Conservation (phyloP, 2,113 vertebrate genomes). For the Strix uralensis region DNA sequence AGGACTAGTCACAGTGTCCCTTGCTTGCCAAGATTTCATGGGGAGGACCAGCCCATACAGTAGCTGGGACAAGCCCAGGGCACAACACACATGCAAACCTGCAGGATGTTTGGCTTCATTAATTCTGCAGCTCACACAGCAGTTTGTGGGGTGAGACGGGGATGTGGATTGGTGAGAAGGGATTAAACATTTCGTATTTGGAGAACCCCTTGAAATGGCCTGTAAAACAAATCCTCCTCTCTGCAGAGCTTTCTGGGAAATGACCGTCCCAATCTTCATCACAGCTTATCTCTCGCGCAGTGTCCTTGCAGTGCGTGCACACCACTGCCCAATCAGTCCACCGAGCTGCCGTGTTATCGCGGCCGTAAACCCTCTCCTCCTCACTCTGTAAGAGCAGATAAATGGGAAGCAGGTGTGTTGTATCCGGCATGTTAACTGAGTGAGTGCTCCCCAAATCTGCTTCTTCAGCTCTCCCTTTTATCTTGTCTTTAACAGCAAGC, state of each 20-base stretch:
- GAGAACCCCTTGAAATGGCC: not conserved
- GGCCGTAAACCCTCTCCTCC: not conserved
- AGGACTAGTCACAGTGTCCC: not conserved
- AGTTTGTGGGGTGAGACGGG: not conserved
- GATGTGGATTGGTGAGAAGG: accelerated
- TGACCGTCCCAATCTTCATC: not conserved
- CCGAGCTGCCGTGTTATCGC: not conserved
- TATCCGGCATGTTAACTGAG: not conserved
- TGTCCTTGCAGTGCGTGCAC: not conserved
- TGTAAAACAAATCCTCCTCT: not conserved
- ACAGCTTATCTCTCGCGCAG: accelerated
- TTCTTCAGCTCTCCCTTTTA: conserved; percentile 52
- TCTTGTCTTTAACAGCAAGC: conserved; percentile 43
- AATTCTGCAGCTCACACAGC: not conserved
- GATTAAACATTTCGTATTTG: not conserved
- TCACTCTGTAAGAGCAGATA: conserved; percentile 25
- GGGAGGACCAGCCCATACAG: not conserved
- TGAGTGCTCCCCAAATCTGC: conserved; percentile 23
- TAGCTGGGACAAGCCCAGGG: not conserved
- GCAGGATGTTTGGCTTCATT: not conserved
- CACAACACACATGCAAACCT: accelerated
- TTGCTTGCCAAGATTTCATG: accelerated
- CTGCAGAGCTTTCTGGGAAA: not conserved
- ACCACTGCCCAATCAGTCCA: not conserved
- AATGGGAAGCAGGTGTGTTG: conserved; percentile 36